Base-by-base conservation (phyloP, 2,888 invertebrate genomes). In the Pedicia rivosa region DNA sequence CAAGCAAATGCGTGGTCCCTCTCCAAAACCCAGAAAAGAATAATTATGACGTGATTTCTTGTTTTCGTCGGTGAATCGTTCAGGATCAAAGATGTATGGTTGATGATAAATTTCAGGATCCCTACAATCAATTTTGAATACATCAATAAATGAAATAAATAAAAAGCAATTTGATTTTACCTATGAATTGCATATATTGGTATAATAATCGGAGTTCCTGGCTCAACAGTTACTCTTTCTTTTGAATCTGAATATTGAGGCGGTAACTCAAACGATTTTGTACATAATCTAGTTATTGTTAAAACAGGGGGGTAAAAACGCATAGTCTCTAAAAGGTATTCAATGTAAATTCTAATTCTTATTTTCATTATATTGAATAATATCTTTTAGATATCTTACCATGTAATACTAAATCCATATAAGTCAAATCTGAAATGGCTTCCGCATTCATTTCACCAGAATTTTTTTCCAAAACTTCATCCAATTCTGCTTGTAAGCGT, bases 401-500 rank as follows among this genome's bases (percentile, higher is more conserved):
- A 43, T 49, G 46, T 3, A 62, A 42, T 28, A 61, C 59, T 48
- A 54, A 51, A 20, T 60, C 58, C 25, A 65, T 38, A 45, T 62
- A 64, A 2, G 51, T 48, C 52, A 65, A 49, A 7, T 60, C 56
- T 17, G 47, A 46, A 6, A 63, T 24, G 10, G 52, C 48, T 5
- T 64, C 62, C 42, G 59, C 61, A 3, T 52, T 55, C 9, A 64
- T 40, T 38, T 54, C 46, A 3, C 55, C 56, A 3, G 52, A 44
- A 24, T 55, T 42, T 24, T 50, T 50, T 12, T 44, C 44, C 32
- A 59, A 33, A 16, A 56, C 51, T 7, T 45, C 41, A 13, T 54
- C 48, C 12, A 64, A 50, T 48, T 65, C 64, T 12, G 50, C 44
- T 16, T 57, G 46, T 4, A 57, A 46, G 36, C 48, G 55, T 3